phyloP scores from a whole-genome alignment of 2,113 vertebrate species.

The Ciconia maguari region DNA sequence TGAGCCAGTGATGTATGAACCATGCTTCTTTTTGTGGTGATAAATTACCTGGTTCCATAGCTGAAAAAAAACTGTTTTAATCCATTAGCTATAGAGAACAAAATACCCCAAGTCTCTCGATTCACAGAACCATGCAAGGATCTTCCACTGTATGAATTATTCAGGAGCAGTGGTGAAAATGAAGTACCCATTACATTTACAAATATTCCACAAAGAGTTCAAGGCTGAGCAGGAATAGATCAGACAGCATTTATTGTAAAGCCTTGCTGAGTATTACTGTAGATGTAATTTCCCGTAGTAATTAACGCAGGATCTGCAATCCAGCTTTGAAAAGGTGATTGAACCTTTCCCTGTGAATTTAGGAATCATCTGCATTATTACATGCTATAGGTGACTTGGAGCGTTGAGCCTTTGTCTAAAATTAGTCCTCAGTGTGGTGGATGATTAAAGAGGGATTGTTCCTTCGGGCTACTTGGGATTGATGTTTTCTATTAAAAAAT shows the following conservation, averaged over 20 bases:
- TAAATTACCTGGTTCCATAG: slow-evolving; percentile 53
- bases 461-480: slow-evolving; percentile 53
- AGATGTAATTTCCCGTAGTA: slow-evolving; percentile 31
- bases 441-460: slow-evolving; percentile 61
- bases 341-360: slow-evolving; percentile 35
- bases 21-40: neutral
- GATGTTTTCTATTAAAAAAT: slow-evolving; percentile 70
- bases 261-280: slow-evolving; percentile 3
- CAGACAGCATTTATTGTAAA: slow-evolving; percentile 56
- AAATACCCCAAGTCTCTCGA: slow-evolving; percentile 25
- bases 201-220: slow-evolving; percentile 62
- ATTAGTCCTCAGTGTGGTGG: slow-evolving; percentile 42
- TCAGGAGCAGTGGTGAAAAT: slow-evolving; percentile 43
- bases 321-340: slow-evolving; percentile 25
- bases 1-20: slow-evolving; percentile 30
- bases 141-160: slow-evolving; percentile 58
- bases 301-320: slow-evolving; percentile 23
- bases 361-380: neutral
- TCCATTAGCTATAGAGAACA: slow-evolving; percentile 48
- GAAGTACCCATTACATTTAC: slow-evolving; percentile 63
- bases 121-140: slow-evolving; percentile 14
- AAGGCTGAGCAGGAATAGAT: slow-evolving; percentile 54
- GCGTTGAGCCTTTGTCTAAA: slow-evolving; percentile 20
- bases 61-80: slow-evolving; percentile 17
- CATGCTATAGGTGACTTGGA: slow-evolving; percentile 11